These are phyloP conservation scores for Lethenteron camtschaticum DNA, from an alignment of 2,113 vertebrate species.

Conservation along the genomic window DNA sequence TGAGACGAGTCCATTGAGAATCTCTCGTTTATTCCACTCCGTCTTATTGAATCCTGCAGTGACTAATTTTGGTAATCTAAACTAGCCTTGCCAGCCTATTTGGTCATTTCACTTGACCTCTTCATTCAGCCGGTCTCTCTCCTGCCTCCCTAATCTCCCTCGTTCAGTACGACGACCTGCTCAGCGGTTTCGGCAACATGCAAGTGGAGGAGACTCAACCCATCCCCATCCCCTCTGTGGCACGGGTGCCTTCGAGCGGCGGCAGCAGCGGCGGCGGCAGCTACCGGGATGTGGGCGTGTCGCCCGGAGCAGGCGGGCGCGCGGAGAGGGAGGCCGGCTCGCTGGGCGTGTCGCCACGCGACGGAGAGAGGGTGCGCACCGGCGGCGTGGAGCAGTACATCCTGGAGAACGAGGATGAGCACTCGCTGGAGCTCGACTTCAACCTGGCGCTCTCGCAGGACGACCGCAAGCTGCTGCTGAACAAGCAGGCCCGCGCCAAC, in stretches of 20 bases:
- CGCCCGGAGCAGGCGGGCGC: not conserved
- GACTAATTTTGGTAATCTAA: not conserved
- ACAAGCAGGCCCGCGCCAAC: constrained; percentile 77
- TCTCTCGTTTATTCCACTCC: too few relatives aligned
- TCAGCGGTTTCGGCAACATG: constrained; percentile 97
- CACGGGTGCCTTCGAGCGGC: too few relatives aligned
- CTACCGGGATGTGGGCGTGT: not conserved
- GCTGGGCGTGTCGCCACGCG: not conserved
- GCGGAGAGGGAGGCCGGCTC: not conserved
- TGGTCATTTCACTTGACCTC: not conserved
- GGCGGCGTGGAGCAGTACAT: constrained; percentile 96
- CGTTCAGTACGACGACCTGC: constrained; percentile 76
- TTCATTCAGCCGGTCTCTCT: not conserved
- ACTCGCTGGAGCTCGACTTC: constrained; percentile 90
- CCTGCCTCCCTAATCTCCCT: not conserved
- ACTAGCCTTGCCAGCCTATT: not conserved
- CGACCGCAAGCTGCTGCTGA: constrained; percentile 69
- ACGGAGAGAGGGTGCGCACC: constrained; percentile 9
- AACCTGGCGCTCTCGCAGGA: constrained; percentile 84
- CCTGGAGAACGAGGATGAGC: constrained; percentile 67
- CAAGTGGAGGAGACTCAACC: constrained; percentile 62
- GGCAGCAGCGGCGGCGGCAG: constrained; percentile 26
- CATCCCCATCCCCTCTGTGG: constrained; percentile 33
- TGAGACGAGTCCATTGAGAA: too few relatives aligned
- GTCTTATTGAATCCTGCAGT: too few relatives aligned